Percentiles rank a stretch among this genome's conserved stretches.
Conservation (phyloP, 2,113 vertebrate species). For the Gallinago media region DNA sequence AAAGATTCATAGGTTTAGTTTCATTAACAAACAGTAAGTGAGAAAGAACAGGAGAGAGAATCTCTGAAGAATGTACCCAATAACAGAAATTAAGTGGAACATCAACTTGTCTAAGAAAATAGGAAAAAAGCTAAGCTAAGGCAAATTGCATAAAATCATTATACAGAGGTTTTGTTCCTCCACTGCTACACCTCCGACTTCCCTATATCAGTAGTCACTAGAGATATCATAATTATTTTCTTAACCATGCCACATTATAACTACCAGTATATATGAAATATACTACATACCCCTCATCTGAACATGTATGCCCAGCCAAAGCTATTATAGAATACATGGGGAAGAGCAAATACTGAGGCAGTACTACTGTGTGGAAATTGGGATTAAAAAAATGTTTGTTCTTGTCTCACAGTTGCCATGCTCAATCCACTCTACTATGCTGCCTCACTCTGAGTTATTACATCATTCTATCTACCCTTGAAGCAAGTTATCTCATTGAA, state of each 20-base stretch:
- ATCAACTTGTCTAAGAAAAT: neutral
- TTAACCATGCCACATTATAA: neutral
- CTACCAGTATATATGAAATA: neutral
- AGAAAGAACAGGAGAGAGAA: neutral
- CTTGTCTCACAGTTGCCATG: neutral
- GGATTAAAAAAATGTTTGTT: neutral
- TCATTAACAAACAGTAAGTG: neutral
- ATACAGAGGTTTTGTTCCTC: neutral
- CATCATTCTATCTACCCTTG: constrained; percentile 11
- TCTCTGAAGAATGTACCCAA: neutral
- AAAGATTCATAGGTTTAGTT: neutral
- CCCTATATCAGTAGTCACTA: neutral
- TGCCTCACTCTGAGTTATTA: constrained; percentile 17
- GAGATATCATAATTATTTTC: neutral
- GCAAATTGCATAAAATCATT: neutral
- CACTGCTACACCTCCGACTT: neutral
- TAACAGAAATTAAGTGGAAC: neutral
- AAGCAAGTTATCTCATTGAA: constrained; percentile 2
- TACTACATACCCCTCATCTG: fast-evolving
- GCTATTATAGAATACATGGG: fast-evolving
- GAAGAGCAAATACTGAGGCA: neutral
- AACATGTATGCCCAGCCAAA: neutral
- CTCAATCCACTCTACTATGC: constrained; percentile 21
- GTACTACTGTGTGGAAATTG: neutral
- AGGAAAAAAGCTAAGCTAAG: neutral